Conservation (phyloP, 2,113 vertebrate genomes). For the Anolis sagrei region DNA sequence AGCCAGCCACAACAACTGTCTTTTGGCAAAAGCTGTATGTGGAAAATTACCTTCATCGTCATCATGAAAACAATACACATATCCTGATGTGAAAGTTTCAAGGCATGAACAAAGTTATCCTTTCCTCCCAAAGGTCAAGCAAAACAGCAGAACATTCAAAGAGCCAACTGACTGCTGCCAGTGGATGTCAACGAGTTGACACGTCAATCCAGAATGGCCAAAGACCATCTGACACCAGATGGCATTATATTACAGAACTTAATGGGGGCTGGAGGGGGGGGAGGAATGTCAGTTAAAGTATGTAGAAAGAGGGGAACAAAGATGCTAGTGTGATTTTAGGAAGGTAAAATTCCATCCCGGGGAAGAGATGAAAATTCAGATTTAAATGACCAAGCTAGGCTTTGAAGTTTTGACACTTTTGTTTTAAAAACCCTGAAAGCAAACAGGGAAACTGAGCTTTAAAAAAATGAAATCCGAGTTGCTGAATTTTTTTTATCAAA, state of each 20-base stretch:
- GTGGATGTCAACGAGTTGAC: slow-evolving; percentile 34
- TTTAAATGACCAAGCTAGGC: neutral
- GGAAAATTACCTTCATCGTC: slow-evolving; percentile 64
- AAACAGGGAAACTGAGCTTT: neutral
- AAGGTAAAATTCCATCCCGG: neutral
- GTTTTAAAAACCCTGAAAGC: neutral
- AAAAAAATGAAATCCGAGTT: neutral
- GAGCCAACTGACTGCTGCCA: slow-evolving; percentile 65
- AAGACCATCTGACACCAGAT: slow-evolving; percentile 6
- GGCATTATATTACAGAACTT: slow-evolving; percentile 15
- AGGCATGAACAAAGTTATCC: slow-evolving; percentile 62
- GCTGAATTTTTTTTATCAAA: neutral
- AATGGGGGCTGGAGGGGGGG: no score
- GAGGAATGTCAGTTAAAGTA: neutral
- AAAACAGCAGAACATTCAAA: slow-evolving; percentile 69
- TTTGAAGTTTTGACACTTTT: neutral
- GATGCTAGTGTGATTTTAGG: neutral
- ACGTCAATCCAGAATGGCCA: slow-evolving; percentile 20
- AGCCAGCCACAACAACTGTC: slow-evolving; percentile 54
- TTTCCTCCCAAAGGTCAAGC: slow-evolving; percentile 71
- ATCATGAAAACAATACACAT: slow-evolving; percentile 68
- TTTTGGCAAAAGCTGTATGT: slow-evolving; percentile 59
- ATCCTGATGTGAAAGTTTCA: slow-evolving; percentile 63
- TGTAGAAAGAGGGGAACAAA: neutral
- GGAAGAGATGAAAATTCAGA: slow-evolving; percentile 4